Base-by-base conservation (phyloP, 2,888 invertebrate genomes). In the Macaria liturata region DNA sequence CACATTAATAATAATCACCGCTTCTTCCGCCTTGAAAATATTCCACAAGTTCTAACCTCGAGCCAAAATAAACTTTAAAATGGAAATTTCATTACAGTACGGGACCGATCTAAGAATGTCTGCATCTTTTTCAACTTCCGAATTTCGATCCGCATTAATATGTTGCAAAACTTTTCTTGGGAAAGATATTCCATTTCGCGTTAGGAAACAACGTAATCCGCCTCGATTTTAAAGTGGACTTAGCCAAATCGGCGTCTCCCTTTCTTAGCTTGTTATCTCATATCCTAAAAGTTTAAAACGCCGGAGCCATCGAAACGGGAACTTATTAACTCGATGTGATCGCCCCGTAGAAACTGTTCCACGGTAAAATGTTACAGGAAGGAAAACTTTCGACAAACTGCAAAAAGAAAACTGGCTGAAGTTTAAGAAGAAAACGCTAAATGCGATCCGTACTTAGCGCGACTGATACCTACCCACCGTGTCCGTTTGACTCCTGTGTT, bases 291-390 rank as follows among this genome's bases (percentile, higher is more conserved):
- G 90, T 91, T 91, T 88, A 89, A 90, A 91, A 91, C 84, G 88
- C 83, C 85, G 82, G 79, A 86, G 88, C 91, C 84, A 91, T 91
- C 88, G 86, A 82, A 89, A 85, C 86, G 82, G 83, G 83, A 91
- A 91, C 91, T 91, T 91, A 91, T 91, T 91, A 91, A 91, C 91
- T 91, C 84, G 89, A 91, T 88, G 91, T 83, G 91, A 91, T 90
- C 88, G 88, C 83, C 80, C 78, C 83, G 84, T 78, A 78, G 84
- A 86, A 88, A 88, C 84, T 82, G 84, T 80, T 86, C 81, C 67
- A 80, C 86, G 80, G 84, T 90, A 88, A 91, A 91, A 91, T 90
- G 91, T 91, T 88, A 88, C 90, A 88, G 88, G 81, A 84, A 83
- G 80, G 82, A 74, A 79, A 90, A 89, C 83, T 88, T 89, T 86